Conservation (phyloP, 2,888 invertebrate genomes). For the Mimumesa dahlbomi region DNA sequence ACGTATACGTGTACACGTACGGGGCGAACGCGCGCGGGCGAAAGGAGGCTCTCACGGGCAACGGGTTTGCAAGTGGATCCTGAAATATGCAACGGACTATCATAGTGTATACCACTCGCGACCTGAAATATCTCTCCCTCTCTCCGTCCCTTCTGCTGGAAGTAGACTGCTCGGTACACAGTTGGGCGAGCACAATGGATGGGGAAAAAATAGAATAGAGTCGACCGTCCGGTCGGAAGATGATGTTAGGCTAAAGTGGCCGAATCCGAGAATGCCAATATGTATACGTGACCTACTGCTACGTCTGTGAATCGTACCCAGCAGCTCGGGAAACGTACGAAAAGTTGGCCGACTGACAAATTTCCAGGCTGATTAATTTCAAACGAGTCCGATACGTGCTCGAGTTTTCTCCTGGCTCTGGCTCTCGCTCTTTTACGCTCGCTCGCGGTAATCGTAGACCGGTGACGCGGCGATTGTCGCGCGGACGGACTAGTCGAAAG, state of each 20-base stretch:
- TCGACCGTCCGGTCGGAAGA: constrained; percentile 38
- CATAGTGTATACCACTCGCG: constrained; percentile 61
- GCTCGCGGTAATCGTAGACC: constrained; percentile 6
- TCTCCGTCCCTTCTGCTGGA: neutral
- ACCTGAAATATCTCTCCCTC: constrained; percentile 42
- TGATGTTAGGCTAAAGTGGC: constrained; percentile 48
- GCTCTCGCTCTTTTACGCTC: no score
- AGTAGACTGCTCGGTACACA: constrained; percentile 11
- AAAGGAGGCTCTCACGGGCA: constrained; percentile 39
- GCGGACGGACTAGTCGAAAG: constrained; percentile 34
- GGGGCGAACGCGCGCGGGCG: constrained; percentile 6
- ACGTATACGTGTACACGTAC: neutral
- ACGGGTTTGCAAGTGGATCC: constrained; percentile 55
- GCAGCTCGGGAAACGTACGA: no score
- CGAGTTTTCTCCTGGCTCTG: no score
- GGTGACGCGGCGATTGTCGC: neutral
- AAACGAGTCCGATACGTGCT: neutral
- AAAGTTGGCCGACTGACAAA: neutral
- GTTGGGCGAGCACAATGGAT: constrained; percentile 38
- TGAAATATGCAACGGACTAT: constrained; percentile 69
- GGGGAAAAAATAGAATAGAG: constrained; percentile 36
- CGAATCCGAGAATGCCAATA: constrained; percentile 29
- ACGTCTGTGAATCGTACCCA: neutral
- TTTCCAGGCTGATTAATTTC: neutral
- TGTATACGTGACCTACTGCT: constrained; percentile 6